Conservation (phyloP, 2,797 vertebrate genomes). For the Cyclopterus lumpus region DNA sequence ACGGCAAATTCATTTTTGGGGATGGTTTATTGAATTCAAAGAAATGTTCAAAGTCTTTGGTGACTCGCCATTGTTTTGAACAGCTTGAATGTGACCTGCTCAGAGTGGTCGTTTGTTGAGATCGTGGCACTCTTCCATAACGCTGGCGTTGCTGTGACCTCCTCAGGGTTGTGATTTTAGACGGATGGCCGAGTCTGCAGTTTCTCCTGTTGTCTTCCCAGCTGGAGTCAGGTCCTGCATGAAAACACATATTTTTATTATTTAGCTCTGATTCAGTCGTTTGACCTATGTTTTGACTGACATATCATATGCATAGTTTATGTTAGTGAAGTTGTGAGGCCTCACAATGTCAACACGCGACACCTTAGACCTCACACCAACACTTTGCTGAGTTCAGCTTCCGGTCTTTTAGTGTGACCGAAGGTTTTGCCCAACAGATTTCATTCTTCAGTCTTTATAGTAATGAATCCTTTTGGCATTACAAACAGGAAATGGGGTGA, state of each 20-base stretch:
- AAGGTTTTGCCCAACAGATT: constrained; percentile 30
- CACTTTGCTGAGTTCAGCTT: constrained; percentile 38
- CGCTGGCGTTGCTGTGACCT: constrained; percentile 55
- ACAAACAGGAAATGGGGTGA: constrained; percentile 19
- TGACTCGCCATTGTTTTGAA: background rate
- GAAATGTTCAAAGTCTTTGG: constrained; percentile 35
- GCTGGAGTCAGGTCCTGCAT: constrained; percentile 67
- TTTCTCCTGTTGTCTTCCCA: constrained; percentile 71
- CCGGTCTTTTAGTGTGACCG: constrained; percentile 19
- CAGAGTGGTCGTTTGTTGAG: constrained; percentile 28
- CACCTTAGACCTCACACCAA: constrained; percentile 34
- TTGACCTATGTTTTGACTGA: constrained; percentile 48
- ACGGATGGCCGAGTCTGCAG: constrained; percentile 41
- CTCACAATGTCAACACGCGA: constrained; percentile 25
- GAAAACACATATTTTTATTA: constrained; percentile 52
- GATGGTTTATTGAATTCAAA: constrained; percentile 32
- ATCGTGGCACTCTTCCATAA: constrained; percentile 47
- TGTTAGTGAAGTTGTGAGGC: constrained; percentile 39
- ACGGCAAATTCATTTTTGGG: constrained; percentile 8
- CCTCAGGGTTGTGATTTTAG: constrained; percentile 24
- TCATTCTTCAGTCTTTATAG: constrained; percentile 9
- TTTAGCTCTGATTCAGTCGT: constrained; percentile 52
- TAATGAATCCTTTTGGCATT: constrained; percentile 17
- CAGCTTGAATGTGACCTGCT: constrained; percentile 47
- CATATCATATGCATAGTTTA: constrained; percentile 41